Base-by-base conservation (phyloP, 2,888 invertebrate genomes). In the Scaptomyza polygonia region DNA sequence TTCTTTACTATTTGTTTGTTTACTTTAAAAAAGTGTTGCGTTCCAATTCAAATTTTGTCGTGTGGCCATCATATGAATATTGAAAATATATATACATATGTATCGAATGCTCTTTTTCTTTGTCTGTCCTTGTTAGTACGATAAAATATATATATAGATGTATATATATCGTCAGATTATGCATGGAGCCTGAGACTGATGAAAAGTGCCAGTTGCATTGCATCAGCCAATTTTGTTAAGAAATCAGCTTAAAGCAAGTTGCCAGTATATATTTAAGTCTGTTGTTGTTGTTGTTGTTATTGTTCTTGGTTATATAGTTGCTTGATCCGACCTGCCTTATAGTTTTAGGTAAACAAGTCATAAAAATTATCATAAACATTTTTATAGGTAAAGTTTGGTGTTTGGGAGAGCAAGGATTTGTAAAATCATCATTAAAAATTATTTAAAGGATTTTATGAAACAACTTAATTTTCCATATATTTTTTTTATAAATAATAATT, bases 151-250 rank as follows among this genome's bases (percentile, higher is more conserved):
- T 11, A 14, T 21, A 12, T 11, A 14, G 14, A 12, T 36, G 11
- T 54, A 18, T 18, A 44, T 63, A 55, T 63, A 61, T 75, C 36
- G 45, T 9, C 6, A 57, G 55, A 65, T 79, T 81, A 81, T 78
- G 81, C 77, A 81, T 59, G 48, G 48, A 52, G 64, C 40, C 49
- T 47, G 52, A 7, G 52, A 7, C 72, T 91, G 89, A 90, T 82
- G 91, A 85, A 87, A 91, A 79, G 51, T 79, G 76, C 79, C 45
- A 70, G 68, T 61, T 78, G 65, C 77, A 91, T 91, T 91, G 91
- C 90, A 90, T 91, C 90, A 91, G 89, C 91, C 90, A 88, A 84
- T 90, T 84, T 53, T 45, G 55, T 49, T 47, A 61, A 67, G 64
- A 77, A 68, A 79, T 73, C 71, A 66, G 55, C 72, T 67, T 40